Evolutionary conservation across 2,113 vertebrate genomes (phyloP).

Genomic region (Struthio camelus): DNA sequence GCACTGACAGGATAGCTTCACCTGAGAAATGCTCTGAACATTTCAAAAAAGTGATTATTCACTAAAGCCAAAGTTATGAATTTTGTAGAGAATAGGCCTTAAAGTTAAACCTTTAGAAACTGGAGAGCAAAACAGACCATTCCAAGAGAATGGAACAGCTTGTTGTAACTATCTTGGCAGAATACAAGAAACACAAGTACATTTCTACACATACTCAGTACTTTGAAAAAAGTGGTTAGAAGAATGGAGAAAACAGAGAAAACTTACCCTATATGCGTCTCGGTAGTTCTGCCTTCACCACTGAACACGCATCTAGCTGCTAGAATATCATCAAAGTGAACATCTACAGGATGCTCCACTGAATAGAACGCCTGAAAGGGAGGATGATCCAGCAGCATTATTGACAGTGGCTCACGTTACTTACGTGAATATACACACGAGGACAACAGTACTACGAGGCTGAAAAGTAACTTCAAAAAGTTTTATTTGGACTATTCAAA

Average conservation of each 20-base stretch:
- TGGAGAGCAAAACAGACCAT: neutral
- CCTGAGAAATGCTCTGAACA: neutral
- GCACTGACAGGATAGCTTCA: neutral
- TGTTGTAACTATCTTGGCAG: neutral
- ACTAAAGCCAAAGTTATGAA: neutral
- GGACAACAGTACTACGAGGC: neutral
- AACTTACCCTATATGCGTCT: slow-evolving; percentile 91
- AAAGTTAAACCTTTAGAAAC: neutral
- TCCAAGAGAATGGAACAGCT: neutral
- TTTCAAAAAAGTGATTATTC: neutral
- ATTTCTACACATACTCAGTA: neutral
- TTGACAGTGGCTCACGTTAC: neutral
- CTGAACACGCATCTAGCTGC: slow-evolving; percentile 94
- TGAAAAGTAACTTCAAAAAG: neutral
- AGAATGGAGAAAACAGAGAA: neutral
- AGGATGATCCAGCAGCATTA: neutral
- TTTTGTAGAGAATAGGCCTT: neutral
- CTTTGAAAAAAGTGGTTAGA: neutral
- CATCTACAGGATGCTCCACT: slow-evolving; percentile 78
- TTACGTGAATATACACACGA: neutral
- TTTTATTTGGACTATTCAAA: too few relatives aligned
- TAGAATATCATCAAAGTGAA: slow-evolving; percentile 87
- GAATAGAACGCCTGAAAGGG: slow-evolving; percentile 91
- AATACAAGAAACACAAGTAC: neutral
- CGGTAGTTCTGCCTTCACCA: slow-evolving; percentile 87